Base-by-base conservation (phyloP, 2,113 vertebrate species). In the Irena cyanogastra region DNA sequence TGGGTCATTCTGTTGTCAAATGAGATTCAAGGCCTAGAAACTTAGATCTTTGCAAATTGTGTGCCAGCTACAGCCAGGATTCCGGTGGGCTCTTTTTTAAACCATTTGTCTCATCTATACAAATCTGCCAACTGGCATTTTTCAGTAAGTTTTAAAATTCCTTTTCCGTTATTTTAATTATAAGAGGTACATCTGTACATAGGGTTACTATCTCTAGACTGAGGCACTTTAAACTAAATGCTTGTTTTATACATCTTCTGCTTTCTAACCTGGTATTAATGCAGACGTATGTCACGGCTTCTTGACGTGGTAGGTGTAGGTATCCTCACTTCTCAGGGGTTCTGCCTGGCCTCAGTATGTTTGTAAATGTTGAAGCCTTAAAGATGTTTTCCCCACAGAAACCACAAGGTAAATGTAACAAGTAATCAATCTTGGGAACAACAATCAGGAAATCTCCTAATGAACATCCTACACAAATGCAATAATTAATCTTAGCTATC, bases 401-500 rank as follows among this genome's bases (percentile, higher is more conserved):
- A 97, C 96, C 97, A 90, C 97, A 94, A 83, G 93, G 95, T 95
- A 97, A 97, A 95, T 85, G 94, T 94, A 98, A 97, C 89, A 96
- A 98, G 95, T 85, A 96, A 98, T 98, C 97, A 96, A 95, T 98
- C 96, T 97, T 96, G 76, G 9, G 91, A 96, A 93, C 87, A 91
- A 96, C 96, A 95, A 96, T 97, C 97, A 97, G 97, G 94, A 96
- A 97, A 95, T 93, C 95, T 97, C 96, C 97, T 98, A 97, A 97
- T 1, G 9, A 97, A 96, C 96, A 97, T 71, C 83, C 94, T 95
- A 96, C 93, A 97, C 93, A 98, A 98, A 98, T 95, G 97, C 93
- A 97, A 97, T 97, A 98, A 98, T 98, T 98, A 98, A 97, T 97
- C 96, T 95, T 60, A 92, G 97, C 93, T 87, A 89, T 96, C 97